These are phyloP conservation scores for Myrmecophaga tridactyla DNA, from an alignment of 2,113 vertebrate genomes.

Conservation along the genomic window DNA sequence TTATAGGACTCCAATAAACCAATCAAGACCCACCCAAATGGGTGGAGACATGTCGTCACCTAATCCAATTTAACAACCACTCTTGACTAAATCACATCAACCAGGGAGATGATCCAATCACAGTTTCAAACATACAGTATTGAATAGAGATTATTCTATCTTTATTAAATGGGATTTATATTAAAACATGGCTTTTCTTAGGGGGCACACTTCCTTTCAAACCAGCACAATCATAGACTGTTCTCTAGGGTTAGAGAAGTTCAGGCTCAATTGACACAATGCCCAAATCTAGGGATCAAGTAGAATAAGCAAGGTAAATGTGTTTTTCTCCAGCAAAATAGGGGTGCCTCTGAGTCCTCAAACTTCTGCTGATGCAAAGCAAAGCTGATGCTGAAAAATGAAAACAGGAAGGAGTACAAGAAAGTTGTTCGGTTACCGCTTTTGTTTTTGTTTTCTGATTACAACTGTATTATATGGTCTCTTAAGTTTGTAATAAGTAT, in stretches of 20 bases:
- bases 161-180: no score
- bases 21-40: no score
- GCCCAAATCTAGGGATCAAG: neutral
- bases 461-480: neutral
- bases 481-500: neutral
- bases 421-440: neutral
- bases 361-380: neutral
- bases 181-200: no score
- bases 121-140: no score
- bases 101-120: no score
- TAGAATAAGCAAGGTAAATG: neutral
- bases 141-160: no score
- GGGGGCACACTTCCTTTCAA: no score
- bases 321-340: neutral
- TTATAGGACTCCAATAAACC: no score
- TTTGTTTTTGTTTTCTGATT: neutral
- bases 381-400: neutral
- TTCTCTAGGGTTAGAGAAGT: neutral
- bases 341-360: neutral
- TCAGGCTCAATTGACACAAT: neutral
- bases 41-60: no score
- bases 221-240: no score
- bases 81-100: no score
- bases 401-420: neutral
- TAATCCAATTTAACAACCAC: no score